A percentile compares a stretch with the other conserved stretches of the same genome.
phyloP scores from a whole-genome alignment of 35 echinoderm and acorn worm genomes.

The Anneissia japonica region DNA sequence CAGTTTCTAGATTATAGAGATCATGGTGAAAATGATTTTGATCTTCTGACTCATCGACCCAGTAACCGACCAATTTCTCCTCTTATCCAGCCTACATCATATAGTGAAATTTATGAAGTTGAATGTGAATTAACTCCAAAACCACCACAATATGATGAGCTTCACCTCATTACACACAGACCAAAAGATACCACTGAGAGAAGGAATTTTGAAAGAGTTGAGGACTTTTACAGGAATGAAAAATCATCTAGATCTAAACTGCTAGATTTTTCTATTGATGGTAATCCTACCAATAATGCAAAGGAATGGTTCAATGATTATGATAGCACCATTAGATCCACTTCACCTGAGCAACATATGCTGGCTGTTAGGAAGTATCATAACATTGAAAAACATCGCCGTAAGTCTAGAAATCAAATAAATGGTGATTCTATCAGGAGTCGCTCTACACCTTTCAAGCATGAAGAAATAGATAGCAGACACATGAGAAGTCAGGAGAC shows the following conservation, averaged over 20 bases:
- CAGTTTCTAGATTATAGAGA: background rate
- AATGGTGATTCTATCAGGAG: no score
- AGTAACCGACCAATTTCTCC: slow-evolving; percentile 22
- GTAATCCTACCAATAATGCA: background rate
- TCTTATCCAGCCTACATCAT: background rate
- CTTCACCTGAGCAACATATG: background rate
- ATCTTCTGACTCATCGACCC: slow-evolving; percentile 35
- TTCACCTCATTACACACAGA: background rate
- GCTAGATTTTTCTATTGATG: background rate
- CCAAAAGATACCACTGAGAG: background rate
- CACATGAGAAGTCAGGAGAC: no score
- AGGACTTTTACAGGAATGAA: background rate
- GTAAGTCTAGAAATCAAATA: background rate
- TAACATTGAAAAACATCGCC: background rate
- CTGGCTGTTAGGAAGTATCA: background rate
- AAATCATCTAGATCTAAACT: background rate
- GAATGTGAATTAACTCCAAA: background rate
- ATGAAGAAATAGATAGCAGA: no score
- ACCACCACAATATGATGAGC: background rate
- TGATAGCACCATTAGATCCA: background rate
- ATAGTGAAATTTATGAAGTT: background rate
- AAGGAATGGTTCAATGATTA: background rate
- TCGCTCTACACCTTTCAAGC: no score
- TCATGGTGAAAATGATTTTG: slow-evolving; percentile 19
- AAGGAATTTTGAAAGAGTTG: background rate